These are phyloP conservation scores for Caenorhabditis brenneri DNA, from an alignment of 1,140 invertebrate species.

Conservation along the genomic window DNA sequence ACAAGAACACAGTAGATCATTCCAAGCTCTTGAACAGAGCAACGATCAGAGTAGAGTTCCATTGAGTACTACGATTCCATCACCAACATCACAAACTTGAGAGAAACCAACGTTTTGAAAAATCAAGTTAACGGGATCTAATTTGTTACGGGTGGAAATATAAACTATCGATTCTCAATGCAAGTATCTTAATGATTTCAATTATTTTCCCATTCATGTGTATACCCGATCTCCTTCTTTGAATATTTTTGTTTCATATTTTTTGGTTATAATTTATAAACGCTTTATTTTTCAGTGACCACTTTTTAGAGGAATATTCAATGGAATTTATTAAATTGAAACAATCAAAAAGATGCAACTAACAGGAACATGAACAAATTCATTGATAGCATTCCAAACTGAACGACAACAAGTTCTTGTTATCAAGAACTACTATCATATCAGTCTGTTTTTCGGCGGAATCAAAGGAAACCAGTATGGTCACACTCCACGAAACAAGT, in stretches of 20 bases:
- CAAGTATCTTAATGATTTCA: neutral
- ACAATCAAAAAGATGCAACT: too few species aligned
- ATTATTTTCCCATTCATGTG: neutral
- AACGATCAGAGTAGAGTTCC: neutral
- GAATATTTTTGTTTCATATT: neutral
- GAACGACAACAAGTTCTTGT: neutral
- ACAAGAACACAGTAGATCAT: conserved; percentile 15
- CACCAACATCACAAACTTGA: neutral
- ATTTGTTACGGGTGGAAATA: neutral
- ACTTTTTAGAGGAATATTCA: too few species aligned
- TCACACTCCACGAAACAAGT: too few species aligned
- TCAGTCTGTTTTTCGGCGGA: neutral
- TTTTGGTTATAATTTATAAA: too few species aligned
- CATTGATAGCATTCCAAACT: neutral
- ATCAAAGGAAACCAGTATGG: conserved; percentile 14
- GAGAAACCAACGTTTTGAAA: neutral
- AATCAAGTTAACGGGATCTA: neutral
- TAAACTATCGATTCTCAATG: neutral
- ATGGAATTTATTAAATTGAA: neutral
- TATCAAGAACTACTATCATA: conserved; percentile 27
- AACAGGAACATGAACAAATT: too few species aligned
- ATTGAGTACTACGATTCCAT: conserved; percentile 10
- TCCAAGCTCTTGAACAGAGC: conserved; percentile 16
- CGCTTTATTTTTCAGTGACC: too few species aligned
- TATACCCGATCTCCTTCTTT: neutral